These are phyloP conservation scores for Eretmochelys imbricata DNA, from an alignment of 2,113 vertebrate species.

Conservation along the genomic window DNA sequence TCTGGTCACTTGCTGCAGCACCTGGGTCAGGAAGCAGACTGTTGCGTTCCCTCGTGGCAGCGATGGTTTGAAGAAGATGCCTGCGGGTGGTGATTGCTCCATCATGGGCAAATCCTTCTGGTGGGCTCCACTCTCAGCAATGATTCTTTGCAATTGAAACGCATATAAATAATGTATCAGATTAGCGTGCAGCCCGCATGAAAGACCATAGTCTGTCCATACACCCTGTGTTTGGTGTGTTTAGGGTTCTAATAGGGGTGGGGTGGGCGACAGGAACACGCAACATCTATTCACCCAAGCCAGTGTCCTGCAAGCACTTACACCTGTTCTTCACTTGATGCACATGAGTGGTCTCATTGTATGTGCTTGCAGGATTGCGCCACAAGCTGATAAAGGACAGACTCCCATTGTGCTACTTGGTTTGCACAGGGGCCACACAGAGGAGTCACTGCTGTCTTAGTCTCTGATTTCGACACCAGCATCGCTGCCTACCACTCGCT, in stretches of 20 bases:
- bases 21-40: background rate
- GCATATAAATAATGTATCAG: background rate
- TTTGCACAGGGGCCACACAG: background rate
- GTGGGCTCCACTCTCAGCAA: background rate
- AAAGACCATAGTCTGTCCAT: background rate
- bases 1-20: background rate
- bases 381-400: background rate
- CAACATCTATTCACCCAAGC: background rate
- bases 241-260: too few species aligned
- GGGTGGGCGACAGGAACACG: background rate
- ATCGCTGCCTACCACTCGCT: too few species aligned
- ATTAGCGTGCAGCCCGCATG: background rate
- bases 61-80: background rate
- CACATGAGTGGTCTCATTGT: background rate
- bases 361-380: background rate
- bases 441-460: too few species aligned
- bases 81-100: background rate
- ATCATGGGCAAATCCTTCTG: background rate
- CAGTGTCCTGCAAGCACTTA: background rate
- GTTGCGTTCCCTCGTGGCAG: background rate
- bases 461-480: too few species aligned
- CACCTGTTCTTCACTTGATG: background rate
- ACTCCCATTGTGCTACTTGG: background rate
- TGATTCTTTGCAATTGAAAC: background rate
- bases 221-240: background rate